phyloP scores from a whole-genome alignment of 2,888 invertebrate species.

The Kuschelorhynchus macadamiae region DNA sequence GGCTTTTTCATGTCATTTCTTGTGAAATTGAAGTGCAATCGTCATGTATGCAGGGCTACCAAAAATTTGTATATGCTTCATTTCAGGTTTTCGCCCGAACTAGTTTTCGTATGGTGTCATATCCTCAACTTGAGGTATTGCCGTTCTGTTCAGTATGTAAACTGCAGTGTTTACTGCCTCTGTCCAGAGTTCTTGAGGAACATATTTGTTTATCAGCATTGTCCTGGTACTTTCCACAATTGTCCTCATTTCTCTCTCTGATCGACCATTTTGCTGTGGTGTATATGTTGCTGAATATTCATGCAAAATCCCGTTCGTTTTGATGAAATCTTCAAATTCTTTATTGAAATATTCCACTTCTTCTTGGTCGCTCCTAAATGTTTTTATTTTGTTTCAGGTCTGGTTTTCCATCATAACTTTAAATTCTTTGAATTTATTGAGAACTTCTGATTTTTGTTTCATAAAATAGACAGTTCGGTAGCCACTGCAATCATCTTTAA shows the following conservation, averaged over 20 bases:
- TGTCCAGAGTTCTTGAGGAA: conserved; percentile 59
- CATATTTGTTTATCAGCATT: conserved; percentile 55
- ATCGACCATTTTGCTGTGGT: conserved; percentile 51
- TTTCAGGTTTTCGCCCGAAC: conserved; percentile 5
- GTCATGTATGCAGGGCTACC: conserved; percentile 11
- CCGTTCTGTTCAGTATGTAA: conserved; percentile 57
- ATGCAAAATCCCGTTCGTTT: conserved; percentile 53
- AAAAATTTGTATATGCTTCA: conserved; percentile 28
- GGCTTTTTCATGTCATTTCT: too few relatives aligned
- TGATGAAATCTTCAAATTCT: conserved; percentile 47
- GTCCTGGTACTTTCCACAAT: conserved; percentile 60
- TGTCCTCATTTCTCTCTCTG: conserved; percentile 61
- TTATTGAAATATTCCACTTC: conserved; percentile 51
- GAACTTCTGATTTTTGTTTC: background rate
- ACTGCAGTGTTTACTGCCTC: conserved; percentile 14
- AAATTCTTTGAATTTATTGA: conserved; percentile 43
- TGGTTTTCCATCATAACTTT: conserved; percentile 41
- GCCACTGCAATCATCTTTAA: too few relatives aligned
- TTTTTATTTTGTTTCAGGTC: conserved; percentile 9
- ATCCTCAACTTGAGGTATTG: conserved; percentile 28
- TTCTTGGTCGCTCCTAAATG: conserved; percentile 19
- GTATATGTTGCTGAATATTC: conserved; percentile 53
- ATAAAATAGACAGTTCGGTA: conserved; percentile 43
- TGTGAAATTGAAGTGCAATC: background rate
- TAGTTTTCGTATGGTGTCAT: conserved; percentile 42